Evolutionary conservation across 2,113 vertebrate species (phyloP), one percentile per base, ranked within the genome.

Genomic region (Coptodon bakossiorum): DNA sequence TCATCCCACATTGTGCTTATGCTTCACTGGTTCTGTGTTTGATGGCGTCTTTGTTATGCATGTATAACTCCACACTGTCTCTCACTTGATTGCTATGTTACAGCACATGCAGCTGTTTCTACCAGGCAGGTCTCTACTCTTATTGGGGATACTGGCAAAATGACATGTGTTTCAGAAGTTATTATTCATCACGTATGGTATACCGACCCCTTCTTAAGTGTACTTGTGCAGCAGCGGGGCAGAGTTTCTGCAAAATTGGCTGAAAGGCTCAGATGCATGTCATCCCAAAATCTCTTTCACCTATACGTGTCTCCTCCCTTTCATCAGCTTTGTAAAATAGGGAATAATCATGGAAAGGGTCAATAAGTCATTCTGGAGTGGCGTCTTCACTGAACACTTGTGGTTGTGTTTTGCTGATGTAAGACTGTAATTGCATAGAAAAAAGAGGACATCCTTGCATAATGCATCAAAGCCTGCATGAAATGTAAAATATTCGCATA

Each of bases 381-480:
- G 82, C 9, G 2, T 87, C 86, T 82, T 73, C 29, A 29, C 84
- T 45, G 34, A 78, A 31, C 45, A 50, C 40, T 12, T 52, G 83
- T 36, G 3, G 82, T 34, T 78, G 16, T 11, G 19, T 83, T 88
- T 66, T 87, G 78, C 78, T 90, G 88, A 81, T 80, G 85, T 80
- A 43, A 83, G 45, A 36, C 78, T 89, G 40, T 68, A 81, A 68
- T 24, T 2, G 43, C 61, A 6, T 6, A 57, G 38, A 48, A 48
- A 34, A 84, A 82, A 83, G 71, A 76, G 43, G 61, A 52, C 76
- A 89, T 45, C 73, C 40, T 31, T 92, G 80, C 66, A 91, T 90
- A 81, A 92, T 91, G 83, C 87, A 91, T 91, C 80, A 92, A 86
- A 86, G 53, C 61, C 43, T 14, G 53, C 34, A 24, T 85, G 84